These are phyloP conservation scores for Poliocrania exsul DNA, from an alignment of 2,797 vertebrate genomes.

Conservation along the genomic window DNA sequence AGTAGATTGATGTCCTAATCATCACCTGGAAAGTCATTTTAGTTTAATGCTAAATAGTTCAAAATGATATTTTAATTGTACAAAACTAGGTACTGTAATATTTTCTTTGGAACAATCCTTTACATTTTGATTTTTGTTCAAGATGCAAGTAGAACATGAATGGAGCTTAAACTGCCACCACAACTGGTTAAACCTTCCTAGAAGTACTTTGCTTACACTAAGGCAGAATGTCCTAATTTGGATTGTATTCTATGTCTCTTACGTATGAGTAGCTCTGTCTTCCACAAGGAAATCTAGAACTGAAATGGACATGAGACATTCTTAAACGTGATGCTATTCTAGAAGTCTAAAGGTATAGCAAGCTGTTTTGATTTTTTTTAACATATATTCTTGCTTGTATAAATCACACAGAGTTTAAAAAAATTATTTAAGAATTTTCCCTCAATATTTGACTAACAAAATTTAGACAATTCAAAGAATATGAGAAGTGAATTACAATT, in stretches of 20 bases:
- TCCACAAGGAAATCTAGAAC: neutral
- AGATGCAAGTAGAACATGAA: rapidly evolving
- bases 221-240: neutral
- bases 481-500: neutral
- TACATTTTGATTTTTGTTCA: neutral
- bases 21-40: neutral
- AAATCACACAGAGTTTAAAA: neutral
- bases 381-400: neutral
- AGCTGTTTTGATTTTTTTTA: neutral
- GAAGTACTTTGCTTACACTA: neutral
- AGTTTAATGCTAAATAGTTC: neutral
- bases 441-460: neutral
- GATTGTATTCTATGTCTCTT: neutral
- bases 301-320: neutral
- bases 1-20: neutral
- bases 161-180: neutral
- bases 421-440: neutral
- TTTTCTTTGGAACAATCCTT: neutral
- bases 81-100: neutral
- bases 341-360: neutral
- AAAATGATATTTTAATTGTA: neutral
- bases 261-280: neutral
- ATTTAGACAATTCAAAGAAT: neutral
- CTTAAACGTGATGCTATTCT: neutral
- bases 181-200: neutral